These are phyloP conservation scores for Uromys caudimaculatus DNA, from an alignment of 2,797 vertebrate genomes.

Conservation along the genomic window DNA sequence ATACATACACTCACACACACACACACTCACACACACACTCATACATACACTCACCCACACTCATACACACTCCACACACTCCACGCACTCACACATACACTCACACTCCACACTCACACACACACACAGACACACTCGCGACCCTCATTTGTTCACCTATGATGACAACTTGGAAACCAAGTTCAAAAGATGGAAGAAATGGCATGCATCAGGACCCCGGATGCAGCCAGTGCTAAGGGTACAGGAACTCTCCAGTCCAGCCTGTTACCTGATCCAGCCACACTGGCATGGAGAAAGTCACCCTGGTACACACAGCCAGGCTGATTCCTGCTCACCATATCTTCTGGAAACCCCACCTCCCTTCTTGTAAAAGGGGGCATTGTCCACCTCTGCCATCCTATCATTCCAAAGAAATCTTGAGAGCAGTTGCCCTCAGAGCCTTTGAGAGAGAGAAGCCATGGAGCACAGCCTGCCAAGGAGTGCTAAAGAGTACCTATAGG, in stretches of 20 bases:
- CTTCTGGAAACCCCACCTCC: neutral
- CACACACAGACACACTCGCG: fast-evolving
- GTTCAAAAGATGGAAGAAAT: neutral
- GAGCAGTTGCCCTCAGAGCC: neutral
- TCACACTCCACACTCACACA: neutral
- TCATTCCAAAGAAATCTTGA: neutral
- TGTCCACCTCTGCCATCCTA: neutral
- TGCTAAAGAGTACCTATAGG: neutral
- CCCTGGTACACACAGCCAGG: fast-evolving
- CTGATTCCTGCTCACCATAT: too few relatives aligned
- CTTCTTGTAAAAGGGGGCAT: neutral
- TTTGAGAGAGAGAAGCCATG: neutral
- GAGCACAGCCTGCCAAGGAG: neutral
- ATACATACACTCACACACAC: neutral
- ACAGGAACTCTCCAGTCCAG: neutral
- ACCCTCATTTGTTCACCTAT: neutral
- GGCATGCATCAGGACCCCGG: fast-evolving
- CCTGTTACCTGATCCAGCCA: neutral
- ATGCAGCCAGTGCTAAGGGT: neutral
- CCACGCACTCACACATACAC: too few relatives aligned
- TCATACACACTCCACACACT: too few relatives aligned
- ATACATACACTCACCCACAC: too few relatives aligned
- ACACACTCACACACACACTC: too few relatives aligned
- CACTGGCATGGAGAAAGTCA: fast-evolving
- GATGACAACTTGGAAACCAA: neutral